A percentile compares a stretch with the other conserved stretches of the same genome.
phyloP scores from a whole-genome alignment of 2,797 vertebrate genomes.

The Enteromius viviparus region DNA sequence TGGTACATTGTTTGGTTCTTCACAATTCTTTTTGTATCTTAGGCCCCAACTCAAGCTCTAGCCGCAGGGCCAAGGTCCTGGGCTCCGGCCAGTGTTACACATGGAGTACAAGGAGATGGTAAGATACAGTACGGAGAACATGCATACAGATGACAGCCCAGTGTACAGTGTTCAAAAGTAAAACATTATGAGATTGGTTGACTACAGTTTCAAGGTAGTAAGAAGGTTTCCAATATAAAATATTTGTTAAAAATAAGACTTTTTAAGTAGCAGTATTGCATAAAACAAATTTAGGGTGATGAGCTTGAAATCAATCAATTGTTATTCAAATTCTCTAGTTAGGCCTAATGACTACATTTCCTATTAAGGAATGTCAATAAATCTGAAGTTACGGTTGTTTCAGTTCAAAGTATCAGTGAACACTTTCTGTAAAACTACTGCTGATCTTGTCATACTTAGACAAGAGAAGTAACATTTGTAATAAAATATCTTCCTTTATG shows the following conservation, averaged over 20 bases:
- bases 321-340: not conserved
- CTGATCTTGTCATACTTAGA: not conserved
- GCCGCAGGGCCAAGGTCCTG: conserved; percentile 93
- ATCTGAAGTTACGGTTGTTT: not conserved
- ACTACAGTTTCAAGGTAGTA: not conserved
- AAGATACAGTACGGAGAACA: conserved; percentile 57
- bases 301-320: not conserved
- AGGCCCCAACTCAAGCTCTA: conserved; percentile 86
- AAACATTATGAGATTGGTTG: not conserved
- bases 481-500: not conserved
- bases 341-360: not conserved
- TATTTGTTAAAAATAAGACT: not conserved
- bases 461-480: not conserved
- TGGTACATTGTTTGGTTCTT: not conserved
- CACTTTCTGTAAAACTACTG: not conserved
- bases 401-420: not conserved
- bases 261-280: not conserved
- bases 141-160: not conserved
- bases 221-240: not conserved
- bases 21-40: conserved; percentile 35
- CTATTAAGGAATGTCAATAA: not conserved
- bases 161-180: not conserved
- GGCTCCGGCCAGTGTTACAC: conserved; percentile 95
- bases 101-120: conserved; percentile 95
- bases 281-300: not conserved